Conservation (phyloP, 2,888 invertebrate genomes). For the Nephrotoma guestfalica region DNA sequence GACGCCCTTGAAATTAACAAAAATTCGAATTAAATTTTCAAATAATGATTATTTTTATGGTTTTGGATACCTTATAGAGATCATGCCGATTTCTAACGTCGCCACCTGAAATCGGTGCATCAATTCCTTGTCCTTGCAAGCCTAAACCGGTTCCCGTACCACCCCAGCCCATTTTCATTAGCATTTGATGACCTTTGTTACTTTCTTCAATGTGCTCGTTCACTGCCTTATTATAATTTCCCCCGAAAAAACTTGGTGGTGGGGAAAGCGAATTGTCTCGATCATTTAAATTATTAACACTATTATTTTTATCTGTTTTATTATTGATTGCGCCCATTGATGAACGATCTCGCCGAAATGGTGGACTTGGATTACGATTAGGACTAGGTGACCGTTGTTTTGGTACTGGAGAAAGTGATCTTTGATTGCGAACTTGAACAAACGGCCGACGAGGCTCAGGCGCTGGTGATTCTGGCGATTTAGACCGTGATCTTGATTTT, state of each 20-base stretch:
- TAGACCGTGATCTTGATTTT: slow-evolving; percentile 30
- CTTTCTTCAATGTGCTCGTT: slow-evolving; percentile 63
- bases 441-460: slow-evolving; percentile 31
- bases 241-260: slow-evolving; percentile 56
- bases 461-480: slow-evolving; percentile 30
- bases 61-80: slow-evolving; percentile 55
- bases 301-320: slow-evolving; percentile 13
- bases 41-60: not conserved
- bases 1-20: slow-evolving; percentile 48
- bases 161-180: slow-evolving; percentile 97
- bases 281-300: slow-evolving; percentile 14
- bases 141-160: slow-evolving; percentile 80
- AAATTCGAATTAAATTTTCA: not conserved
- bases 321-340: slow-evolving; percentile 5
- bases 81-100: slow-evolving; percentile 81
- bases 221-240: slow-evolving; percentile 27
- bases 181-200: slow-evolving; percentile 93
- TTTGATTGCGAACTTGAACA: slow-evolving; percentile 10
- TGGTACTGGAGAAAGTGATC: not conserved
- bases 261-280: slow-evolving; percentile 39
- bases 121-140: slow-evolving; percentile 88
- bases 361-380: not conserved
- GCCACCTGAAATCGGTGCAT: slow-evolving; percentile 85
- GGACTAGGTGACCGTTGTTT: not conserved
- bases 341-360: slow-evolving; percentile 11